A percentile compares a stretch with the other conserved stretches of the same genome.
Evolutionary conservation across 1,140 invertebrate genomes (phyloP).

Genomic region (Monomorium pharaonis): DNA sequence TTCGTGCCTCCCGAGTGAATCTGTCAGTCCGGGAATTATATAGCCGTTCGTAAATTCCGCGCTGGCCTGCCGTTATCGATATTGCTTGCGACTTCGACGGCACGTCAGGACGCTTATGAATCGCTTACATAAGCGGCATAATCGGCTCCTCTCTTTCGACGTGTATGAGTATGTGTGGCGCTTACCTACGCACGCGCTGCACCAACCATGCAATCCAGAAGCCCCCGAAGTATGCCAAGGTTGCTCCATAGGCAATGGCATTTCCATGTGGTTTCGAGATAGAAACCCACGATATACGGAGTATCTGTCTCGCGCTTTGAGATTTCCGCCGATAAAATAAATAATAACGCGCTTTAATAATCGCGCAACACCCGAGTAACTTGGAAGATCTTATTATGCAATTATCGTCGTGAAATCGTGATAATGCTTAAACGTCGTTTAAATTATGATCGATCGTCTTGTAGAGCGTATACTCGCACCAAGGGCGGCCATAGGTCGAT

Average conservation of each 20-base stretch:
- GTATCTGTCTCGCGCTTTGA: neutral
- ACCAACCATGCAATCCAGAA: slow-evolving; percentile 48
- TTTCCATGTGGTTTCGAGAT: slow-evolving; percentile 46
- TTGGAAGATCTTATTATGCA: neutral
- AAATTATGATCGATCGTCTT: neutral
- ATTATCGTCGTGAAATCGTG: neutral
- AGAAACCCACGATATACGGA: neutral
- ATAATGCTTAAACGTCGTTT: neutral
- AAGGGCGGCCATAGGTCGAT: neutral
- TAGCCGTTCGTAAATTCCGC: neutral
- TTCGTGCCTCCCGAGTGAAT: neutral
- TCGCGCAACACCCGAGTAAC: neutral
- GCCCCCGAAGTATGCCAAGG: slow-evolving; percentile 70
- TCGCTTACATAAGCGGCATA: slow-evolving; percentile 68
- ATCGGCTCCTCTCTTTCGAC: slow-evolving; percentile 48
- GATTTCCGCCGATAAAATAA: neutral
- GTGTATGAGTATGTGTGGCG: slow-evolving; percentile 22
- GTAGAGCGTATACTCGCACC: too few species aligned
- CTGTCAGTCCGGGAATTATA: neutral
- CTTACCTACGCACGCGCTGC: slow-evolving; percentile 64
- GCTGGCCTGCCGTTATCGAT: slow-evolving; percentile 40
- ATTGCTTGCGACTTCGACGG: slow-evolving; percentile 5
- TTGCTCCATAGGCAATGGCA: slow-evolving; percentile 41
- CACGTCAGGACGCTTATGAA: slow-evolving; percentile 56
- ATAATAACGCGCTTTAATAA: neutral